phyloP scores from a whole-genome alignment of 2,888 invertebrate genomes.

The Erebia palarica region DNA sequence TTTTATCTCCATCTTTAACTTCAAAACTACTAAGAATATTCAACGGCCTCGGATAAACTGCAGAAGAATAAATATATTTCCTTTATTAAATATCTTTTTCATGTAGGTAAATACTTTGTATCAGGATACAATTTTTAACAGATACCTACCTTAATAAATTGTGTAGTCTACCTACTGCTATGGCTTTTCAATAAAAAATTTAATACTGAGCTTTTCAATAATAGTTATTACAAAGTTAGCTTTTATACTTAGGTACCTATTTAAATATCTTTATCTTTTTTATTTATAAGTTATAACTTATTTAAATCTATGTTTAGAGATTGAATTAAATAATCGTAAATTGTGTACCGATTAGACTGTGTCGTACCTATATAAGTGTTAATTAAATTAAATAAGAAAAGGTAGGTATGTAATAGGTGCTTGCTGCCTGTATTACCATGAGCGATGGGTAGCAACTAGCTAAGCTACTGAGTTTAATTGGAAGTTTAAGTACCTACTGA shows the following conservation, averaged over 20 bases:
- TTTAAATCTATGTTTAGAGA: background rate
- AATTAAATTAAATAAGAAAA: background rate
- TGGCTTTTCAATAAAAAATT: too few species aligned
- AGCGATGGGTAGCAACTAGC: background rate
- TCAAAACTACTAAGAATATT: slow-evolving; percentile 49
- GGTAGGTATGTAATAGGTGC: background rate
- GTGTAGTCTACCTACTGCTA: background rate
- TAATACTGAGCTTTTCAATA: too few species aligned
- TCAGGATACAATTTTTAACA: too few species aligned
- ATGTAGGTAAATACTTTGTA: background rate
- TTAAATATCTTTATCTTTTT: background rate
- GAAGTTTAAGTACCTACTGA: background rate
- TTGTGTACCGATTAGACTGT: background rate
- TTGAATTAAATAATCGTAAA: background rate
- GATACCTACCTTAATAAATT: background rate
- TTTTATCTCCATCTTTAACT: slow-evolving; percentile 60
- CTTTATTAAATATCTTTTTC: slow-evolving; percentile 5
- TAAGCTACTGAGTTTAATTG: background rate
- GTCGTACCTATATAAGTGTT: background rate
- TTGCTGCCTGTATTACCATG: background rate
- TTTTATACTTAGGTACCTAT: background rate
- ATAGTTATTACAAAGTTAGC: too few species aligned
- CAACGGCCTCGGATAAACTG: slow-evolving; percentile 44
- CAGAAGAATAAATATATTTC: slow-evolving; percentile 35
- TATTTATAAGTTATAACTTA: background rate